Evolutionary conservation across 2,113 vertebrate species (phyloP).

Genomic region (Lichenostomus cassidix): DNA sequence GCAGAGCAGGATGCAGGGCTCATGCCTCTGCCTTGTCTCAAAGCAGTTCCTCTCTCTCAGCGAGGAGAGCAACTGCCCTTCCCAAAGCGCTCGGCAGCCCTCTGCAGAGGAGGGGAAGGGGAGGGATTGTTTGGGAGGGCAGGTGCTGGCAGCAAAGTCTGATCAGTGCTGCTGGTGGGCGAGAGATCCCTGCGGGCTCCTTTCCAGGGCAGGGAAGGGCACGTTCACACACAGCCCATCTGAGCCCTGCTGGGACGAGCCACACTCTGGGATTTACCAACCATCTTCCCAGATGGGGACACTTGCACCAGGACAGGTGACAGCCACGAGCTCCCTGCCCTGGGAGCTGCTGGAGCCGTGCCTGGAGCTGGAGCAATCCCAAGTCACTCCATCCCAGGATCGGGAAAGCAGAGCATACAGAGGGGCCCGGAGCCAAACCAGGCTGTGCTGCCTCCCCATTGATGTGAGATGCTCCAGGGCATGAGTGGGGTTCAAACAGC

Average conservation of each 20-base stretch:
- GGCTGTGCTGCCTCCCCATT: neutral
- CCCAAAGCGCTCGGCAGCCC: fast-evolving
- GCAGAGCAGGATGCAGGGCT: neutral
- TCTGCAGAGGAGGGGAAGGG: neutral
- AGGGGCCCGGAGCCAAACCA: neutral
- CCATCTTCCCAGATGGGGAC: neutral
- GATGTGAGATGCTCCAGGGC: neutral
- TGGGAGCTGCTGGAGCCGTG: fast-evolving
- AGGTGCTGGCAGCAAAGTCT: neutral
- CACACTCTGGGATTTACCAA: fast-evolving
- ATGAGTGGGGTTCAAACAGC: neutral
- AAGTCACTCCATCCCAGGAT: fast-evolving
- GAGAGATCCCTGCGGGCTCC: neutral
- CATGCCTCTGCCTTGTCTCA: neutral
- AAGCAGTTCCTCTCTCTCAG: neutral
- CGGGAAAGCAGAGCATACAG: neutral
- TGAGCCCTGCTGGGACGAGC: fast-evolving
- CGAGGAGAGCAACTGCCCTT: neutral
- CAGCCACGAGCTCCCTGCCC: neutral
- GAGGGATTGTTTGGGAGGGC: neutral
- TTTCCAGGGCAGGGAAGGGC: neutral
- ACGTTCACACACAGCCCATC: fast-evolving
- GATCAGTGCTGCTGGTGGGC: neutral
- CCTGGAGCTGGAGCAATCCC: neutral
- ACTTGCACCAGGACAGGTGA: neutral